Evolutionary conservation across 2,113 vertebrate genomes (phyloP).

Genomic region (Salvelinus namaycush): DNA sequence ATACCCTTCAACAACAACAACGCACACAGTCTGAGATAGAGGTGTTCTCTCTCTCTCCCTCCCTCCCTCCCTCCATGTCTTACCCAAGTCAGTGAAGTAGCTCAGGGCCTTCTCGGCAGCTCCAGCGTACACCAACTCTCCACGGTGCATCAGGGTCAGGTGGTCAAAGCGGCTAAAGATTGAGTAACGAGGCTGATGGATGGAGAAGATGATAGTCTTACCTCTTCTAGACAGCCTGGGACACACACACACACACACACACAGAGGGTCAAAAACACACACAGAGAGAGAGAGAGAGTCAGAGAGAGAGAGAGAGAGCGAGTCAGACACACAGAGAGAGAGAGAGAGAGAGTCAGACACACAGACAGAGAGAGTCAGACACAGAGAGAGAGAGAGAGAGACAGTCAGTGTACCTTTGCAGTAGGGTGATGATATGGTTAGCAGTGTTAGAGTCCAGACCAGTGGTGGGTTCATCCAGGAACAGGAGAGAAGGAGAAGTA

Average conservation of each 20-base stretch:
- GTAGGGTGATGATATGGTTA: constrained; percentile 72
- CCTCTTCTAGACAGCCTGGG: constrained; percentile 72
- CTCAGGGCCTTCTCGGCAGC: constrained; percentile 49
- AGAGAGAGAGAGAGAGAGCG: no score
- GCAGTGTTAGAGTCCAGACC: constrained; percentile 81
- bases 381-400: no score
- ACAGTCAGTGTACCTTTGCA: constrained; percentile 64
- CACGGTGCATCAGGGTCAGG: constrained; percentile 78
- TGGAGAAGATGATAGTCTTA: constrained; percentile 81
- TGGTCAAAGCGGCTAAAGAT: constrained; percentile 79
- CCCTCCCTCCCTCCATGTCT: neutral
- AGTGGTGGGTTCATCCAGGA: constrained; percentile 81
- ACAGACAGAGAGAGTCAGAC: no score
- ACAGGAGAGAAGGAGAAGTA: constrained; percentile 75
- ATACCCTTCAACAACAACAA: no score
- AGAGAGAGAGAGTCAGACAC: no score
- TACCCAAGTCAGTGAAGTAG: constrained; percentile 22
- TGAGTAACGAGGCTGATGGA: constrained; percentile 80
- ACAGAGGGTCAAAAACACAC: neutral
- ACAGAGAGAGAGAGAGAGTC: no score
- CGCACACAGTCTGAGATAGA: no score
- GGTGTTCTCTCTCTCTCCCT: no score
- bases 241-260: constrained; percentile 8
- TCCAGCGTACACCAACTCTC: constrained; percentile 75
- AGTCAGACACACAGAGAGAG: no score